A percentile compares a stretch with the other conserved stretches of the same genome.
phyloP scores from a whole-genome alignment of 2,113 vertebrate species.

The Osmerus eperlanus region DNA sequence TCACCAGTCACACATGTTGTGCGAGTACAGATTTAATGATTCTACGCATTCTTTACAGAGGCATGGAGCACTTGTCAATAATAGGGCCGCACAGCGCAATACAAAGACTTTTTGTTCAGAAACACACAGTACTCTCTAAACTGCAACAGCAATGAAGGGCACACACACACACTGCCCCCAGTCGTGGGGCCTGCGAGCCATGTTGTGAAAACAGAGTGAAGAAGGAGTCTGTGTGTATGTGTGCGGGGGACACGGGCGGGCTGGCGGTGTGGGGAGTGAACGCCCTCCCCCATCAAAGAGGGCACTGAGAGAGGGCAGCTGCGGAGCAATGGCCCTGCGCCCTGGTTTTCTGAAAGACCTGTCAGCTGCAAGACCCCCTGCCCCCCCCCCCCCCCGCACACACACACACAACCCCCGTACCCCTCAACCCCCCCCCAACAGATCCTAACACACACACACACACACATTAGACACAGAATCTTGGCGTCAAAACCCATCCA shows the following conservation, averaged over 20 bases:
- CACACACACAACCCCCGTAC: neutral
- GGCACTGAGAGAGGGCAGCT: slow-evolving; percentile 71
- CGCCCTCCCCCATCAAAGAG: slow-evolving; percentile 65
- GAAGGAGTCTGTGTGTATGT: slow-evolving; percentile 45
- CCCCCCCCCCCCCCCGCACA: slow-evolving; percentile 21
- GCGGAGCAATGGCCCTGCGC: slow-evolving; percentile 65
- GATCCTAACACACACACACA: slow-evolving; percentile 11
- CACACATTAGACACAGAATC: neutral
- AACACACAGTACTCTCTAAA: neutral
- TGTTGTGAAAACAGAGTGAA: slow-evolving; percentile 40
- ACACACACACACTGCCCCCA: slow-evolving; percentile 33
- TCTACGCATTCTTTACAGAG: no score
- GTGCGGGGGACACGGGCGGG: slow-evolving; percentile 23
- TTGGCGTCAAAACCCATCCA: neutral
- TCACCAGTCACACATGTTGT: no score
- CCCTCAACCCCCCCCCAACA: slow-evolving; percentile 1
- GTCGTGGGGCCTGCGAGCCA: slow-evolving; percentile 21
- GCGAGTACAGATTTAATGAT: no score
- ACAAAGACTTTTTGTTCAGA: slow-evolving; percentile 3
- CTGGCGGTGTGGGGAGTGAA: slow-evolving; percentile 40
- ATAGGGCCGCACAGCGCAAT: neutral
- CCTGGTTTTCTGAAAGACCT: slow-evolving; percentile 56
- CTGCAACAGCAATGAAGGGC: slow-evolving; percentile 12
- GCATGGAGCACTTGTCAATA: no score
- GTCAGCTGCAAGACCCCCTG: slow-evolving; percentile 63